phyloP scores from a whole-genome alignment of 92 coral and sea anemone species.

The Bergia puertoricense region DNA sequence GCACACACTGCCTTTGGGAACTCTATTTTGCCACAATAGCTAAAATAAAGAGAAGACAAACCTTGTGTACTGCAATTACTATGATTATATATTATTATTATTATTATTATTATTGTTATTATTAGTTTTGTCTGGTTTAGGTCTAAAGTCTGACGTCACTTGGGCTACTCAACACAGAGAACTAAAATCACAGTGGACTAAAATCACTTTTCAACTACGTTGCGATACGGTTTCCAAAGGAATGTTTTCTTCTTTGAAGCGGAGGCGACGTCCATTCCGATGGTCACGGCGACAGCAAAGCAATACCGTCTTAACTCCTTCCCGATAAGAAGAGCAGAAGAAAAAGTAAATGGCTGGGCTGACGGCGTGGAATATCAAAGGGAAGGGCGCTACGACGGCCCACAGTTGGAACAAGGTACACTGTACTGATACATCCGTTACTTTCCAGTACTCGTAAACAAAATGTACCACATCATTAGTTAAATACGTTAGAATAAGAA shows the following conservation, averaged over 20 bases:
- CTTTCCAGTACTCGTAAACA: background rate
- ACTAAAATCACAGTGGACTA: too few relatives aligned
- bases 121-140: too few relatives aligned
- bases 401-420: constrained; percentile 21
- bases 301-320: constrained; percentile 20
- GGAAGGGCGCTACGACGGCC: constrained; percentile 34
- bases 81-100: too few relatives aligned
- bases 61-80: too few relatives aligned
- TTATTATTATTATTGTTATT: too few relatives aligned
- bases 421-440: background rate
- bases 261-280: background rate
- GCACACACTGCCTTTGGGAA: too few relatives aligned
- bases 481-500: constrained; percentile 15
- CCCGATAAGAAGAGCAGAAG: constrained; percentile 38
- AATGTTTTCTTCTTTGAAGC: background rate
- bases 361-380: constrained; percentile 29
- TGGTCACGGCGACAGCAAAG: background rate
- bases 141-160: background rate
- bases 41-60: too few relatives aligned
- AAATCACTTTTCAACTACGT: constrained; percentile 6
- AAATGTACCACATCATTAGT: constrained; percentile 30
- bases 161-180: too few relatives aligned
- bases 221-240: constrained; percentile 20
- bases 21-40: too few relatives aligned
- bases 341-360: constrained; percentile 25